Base-by-base conservation (phyloP, 2,113 vertebrate species). In the Chroicocephalus ridibundus region DNA sequence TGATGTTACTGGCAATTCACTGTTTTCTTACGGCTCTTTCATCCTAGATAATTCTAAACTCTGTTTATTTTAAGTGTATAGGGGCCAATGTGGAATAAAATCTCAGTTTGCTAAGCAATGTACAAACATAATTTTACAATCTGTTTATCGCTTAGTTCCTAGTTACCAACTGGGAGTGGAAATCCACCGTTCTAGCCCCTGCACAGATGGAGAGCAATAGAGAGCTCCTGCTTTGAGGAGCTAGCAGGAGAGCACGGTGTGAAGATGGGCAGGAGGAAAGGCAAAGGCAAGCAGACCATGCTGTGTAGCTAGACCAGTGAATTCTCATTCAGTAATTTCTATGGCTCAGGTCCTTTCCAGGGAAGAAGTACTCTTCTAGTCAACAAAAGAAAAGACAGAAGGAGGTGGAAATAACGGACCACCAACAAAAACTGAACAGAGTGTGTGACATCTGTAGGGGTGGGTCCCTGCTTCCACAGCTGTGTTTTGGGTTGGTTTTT, bases 11-110 rank as follows among this genome's bases (percentile, higher is more conserved):
- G 82, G 64, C 40, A 91, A 36, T 44, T 84, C 36, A 17, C 64
- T 90, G 86, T 90, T 91, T 94, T 93, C 66, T 85, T 93, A 89
- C 8, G 62, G 81, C 34, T 91, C 54, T 91, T 88, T 38, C 21
- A 71, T 93, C 68, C 21, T 46, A 62, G 84, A 77, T 94, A 94
- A 85, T 74, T 61, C 16, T 47, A 77, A 93, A 94, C 11, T 52
- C 21, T 93, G 79, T 96, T 96, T 96, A 81, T 95, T 95, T 88
- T 65, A 79, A 62, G 58, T 46, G 38, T 49, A 46, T 49, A 44
- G 20, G 46, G 46, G 32, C 65, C 70, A 82, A 88, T 85, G 77
- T 29, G 36, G 77, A 89, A 86, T 91, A 85, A 94, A 94, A 95
- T 83, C 75, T 51, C 47, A 27, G 71, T 94, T 97, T 96, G 42